phyloP scores from a whole-genome alignment of 2,113 vertebrate genomes.

The Heliornis fulica region DNA sequence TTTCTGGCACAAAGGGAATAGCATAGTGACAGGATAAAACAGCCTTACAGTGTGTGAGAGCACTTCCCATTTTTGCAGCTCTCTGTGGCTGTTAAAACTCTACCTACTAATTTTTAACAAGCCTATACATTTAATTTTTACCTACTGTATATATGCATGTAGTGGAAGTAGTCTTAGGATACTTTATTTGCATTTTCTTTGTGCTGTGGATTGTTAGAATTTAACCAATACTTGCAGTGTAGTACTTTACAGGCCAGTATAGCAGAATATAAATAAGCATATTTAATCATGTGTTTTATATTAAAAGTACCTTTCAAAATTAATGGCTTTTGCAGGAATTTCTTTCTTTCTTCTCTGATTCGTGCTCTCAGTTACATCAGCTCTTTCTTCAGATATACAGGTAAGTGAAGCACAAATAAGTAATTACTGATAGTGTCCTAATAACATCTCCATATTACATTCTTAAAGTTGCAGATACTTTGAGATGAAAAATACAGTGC shows the following conservation, averaged over 20 bases:
- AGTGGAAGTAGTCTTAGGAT: background rate
- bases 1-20: background rate
- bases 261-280: background rate
- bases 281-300: background rate
- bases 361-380: constrained; percentile 78
- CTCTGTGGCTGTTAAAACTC: background rate
- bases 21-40: background rate
- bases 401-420: constrained; percentile 64
- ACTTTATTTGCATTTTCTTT: background rate
- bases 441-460: background rate
- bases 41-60: background rate
- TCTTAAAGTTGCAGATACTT: background rate
- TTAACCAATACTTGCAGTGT: background rate
- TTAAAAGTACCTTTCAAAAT: background rate
- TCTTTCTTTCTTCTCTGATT: constrained; percentile 80
- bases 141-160: background rate
- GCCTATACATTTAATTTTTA: background rate
- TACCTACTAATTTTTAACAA: background rate
- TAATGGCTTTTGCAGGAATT: constrained; percentile 83
- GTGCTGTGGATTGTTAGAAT: background rate
- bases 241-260: background rate
- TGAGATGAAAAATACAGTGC: background rate
- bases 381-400: constrained; percentile 89
- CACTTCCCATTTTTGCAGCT: background rate
- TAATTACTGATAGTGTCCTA: background rate